phyloP scores from a whole-genome alignment of 2,797 vertebrate genomes.

The Dendrocincla tyrannina region DNA sequence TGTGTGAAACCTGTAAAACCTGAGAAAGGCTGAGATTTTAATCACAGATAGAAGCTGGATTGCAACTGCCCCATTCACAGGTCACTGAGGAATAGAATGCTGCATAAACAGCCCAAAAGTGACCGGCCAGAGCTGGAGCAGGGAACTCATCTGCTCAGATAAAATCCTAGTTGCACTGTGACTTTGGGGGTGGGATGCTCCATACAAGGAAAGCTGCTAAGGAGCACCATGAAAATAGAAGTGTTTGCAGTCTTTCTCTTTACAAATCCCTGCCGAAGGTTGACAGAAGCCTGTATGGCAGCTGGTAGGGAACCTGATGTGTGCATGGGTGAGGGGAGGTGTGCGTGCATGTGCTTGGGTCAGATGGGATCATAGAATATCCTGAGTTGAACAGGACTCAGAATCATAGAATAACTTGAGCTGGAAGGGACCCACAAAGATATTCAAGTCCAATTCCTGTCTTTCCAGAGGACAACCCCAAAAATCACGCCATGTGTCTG shows the following conservation, averaged over 20 bases:
- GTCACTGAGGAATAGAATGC: rapidly evolving
- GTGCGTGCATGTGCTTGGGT: neutral
- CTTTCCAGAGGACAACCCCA: neutral
- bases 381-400: neutral
- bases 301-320: neutral
- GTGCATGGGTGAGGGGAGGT: neutral
- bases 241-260: neutral
- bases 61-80: neutral
- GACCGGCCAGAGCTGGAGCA: neutral
- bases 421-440: neutral
- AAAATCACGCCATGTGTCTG: neutral
- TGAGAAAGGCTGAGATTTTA: neutral
- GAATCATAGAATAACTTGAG: neutral
- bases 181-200: neutral
- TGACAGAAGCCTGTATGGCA: neutral
- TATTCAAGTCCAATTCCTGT: neutral
- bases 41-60: neutral
- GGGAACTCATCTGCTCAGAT: rapidly evolving
- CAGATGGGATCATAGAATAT: neutral
- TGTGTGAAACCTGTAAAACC: neutral
- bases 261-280: neutral
- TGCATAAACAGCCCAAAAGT: neutral
- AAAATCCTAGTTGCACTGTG: neutral
- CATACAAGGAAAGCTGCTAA: neutral
- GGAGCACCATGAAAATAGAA: neutral